These are phyloP conservation scores for Trichechus manatus DNA, from an alignment of 2,113 vertebrate genomes.

Conservation along the genomic window DNA sequence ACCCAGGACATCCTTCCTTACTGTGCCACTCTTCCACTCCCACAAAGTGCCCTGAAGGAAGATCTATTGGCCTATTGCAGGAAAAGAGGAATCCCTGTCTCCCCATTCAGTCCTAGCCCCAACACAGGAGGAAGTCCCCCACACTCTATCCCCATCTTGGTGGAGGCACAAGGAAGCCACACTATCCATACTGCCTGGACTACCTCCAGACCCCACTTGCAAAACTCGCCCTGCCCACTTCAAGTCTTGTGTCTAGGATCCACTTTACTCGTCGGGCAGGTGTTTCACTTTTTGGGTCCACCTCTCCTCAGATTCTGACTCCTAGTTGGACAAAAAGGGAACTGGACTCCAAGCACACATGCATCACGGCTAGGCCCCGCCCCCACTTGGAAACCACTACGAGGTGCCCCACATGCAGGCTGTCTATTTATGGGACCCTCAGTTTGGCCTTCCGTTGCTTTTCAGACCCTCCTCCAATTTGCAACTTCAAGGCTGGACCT, in stretches of 20 bases:
- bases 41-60: not conserved
- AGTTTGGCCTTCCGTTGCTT: not conserved
- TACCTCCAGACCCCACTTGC: not conserved
- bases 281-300: too few relatives aligned
- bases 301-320: not conserved
- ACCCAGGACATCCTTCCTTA: not conserved
- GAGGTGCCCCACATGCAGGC: not conserved
- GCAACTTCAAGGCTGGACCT: not conserved
- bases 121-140: not conserved
- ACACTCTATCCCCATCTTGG: not conserved
- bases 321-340: not conserved
- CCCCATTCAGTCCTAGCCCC: not conserved
- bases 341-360: not conserved
- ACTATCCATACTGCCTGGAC: too few relatives aligned
- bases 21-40: not conserved
- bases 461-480: not conserved
- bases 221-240: not conserved
- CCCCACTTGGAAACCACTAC: not conserved
- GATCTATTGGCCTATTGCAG: not conserved
- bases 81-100: slow-evolving; percentile 6
- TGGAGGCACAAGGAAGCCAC: not conserved
- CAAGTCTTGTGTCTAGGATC: not conserved
- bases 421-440: not conserved
- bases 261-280: not conserved
- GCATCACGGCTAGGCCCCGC: not conserved